Conservation (phyloP, 2,797 vertebrate genomes). For the Ctenopoma kingsleyae region DNA sequence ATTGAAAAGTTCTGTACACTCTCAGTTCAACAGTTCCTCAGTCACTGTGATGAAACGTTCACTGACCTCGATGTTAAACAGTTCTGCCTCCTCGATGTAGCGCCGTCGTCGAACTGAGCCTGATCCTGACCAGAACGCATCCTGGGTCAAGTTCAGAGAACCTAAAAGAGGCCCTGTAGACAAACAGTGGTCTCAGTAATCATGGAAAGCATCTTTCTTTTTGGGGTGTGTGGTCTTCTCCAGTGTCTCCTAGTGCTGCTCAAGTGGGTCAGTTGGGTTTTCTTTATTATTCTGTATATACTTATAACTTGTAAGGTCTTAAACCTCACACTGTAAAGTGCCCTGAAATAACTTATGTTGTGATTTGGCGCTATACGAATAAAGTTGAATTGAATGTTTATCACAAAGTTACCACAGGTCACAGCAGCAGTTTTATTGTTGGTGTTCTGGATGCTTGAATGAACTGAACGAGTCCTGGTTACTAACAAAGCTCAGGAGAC, state of each 20-base stretch:
- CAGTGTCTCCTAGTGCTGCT: no score
- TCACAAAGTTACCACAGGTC: background rate
- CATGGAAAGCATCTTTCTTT: no score
- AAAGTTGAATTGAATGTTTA: no score
- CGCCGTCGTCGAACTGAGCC: constrained; percentile 38
- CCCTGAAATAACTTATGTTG: no score
- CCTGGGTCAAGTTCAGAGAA: constrained; percentile 34
- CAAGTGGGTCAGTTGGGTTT: no score
- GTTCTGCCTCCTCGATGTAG: constrained; percentile 62
- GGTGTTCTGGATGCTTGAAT: background rate
- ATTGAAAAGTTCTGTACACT: accelerated
- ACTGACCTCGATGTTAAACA: constrained; percentile 71
- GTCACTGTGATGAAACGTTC: accelerated
- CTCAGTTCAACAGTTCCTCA: background rate
- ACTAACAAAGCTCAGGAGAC: no score
- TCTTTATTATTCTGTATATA: no score
- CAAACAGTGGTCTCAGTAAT: background rate
- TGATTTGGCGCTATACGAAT: no score
- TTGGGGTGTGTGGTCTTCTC: no score
- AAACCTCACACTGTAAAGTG: no score
- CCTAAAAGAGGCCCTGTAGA: constrained; percentile 63
- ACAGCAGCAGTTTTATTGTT: background rate
- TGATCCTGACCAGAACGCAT: background rate
- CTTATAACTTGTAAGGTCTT: no score
- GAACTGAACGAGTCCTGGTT: no score